These are phyloP conservation scores for Drosophila emarginata DNA, from an alignment of 2,888 invertebrate species.

Conservation along the genomic window DNA sequence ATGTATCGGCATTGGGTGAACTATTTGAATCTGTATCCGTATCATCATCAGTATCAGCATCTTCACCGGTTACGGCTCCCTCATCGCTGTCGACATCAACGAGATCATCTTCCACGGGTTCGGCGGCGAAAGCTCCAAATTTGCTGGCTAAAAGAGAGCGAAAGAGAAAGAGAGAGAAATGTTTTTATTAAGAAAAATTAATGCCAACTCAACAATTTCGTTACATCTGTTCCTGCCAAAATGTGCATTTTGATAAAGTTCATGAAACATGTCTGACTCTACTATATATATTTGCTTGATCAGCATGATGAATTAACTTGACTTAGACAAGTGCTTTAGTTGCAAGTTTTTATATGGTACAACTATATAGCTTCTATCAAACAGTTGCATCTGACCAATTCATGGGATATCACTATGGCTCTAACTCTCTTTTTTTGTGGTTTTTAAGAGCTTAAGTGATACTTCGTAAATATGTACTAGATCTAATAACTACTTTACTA, in stretches of 20 bases:
- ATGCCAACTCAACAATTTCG: slow-evolving; percentile 62
- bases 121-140: slow-evolving; percentile 83
- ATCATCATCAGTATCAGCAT: slow-evolving; percentile 84
- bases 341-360: no score
- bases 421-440: neutral
- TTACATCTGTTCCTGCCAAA: neutral
- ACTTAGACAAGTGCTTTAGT: no score
- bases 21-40: slow-evolving; percentile 84
- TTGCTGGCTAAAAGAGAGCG: slow-evolving; percentile 82
- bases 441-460: neutral
- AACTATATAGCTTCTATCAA: no score
- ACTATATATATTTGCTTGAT: no score
- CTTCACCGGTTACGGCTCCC: slow-evolving; percentile 82
- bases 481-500: neutral
- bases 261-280: neutral
- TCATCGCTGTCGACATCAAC: slow-evolving; percentile 83
- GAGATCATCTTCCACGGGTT: slow-evolving; percentile 86
- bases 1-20: slow-evolving; percentile 95
- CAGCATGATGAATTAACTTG: no score
- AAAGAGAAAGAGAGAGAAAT: slow-evolving; percentile 27
- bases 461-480: neutral
- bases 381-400: no score
- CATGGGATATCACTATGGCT: no score
- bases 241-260: neutral
- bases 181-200: neutral